Conservation (phyloP, 2,888 invertebrate genomes). For the Cephonodes hylas region DNA sequence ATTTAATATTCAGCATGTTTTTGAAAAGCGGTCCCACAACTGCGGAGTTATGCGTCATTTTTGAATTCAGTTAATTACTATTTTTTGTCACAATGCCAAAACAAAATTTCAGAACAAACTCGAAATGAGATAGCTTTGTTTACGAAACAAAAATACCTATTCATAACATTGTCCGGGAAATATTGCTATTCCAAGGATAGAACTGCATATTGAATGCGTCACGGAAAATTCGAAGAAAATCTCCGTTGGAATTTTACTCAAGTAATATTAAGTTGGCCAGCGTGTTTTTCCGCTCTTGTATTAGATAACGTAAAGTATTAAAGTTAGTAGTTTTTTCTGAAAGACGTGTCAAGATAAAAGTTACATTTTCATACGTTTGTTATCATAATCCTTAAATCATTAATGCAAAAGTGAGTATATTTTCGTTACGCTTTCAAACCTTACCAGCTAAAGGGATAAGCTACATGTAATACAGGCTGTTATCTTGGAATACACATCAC, state of each 20-base stretch:
- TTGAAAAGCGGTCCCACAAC: background rate
- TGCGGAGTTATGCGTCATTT: background rate
- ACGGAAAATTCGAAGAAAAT: background rate
- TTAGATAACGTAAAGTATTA: background rate
- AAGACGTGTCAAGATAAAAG: too few species aligned
- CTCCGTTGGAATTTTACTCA: background rate
- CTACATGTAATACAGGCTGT: too few species aligned
- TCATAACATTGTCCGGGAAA: background rate
- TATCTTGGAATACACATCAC: too few species aligned
- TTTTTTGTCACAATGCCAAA: background rate
- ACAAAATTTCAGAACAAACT: background rate
- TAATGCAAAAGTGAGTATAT: too few species aligned
- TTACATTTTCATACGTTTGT: too few species aligned
- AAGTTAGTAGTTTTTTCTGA: too few species aligned
- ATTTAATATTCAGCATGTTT: background rate
- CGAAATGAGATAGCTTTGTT: background rate
- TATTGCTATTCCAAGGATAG: background rate
- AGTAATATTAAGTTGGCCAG: background rate
- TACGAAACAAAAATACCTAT: background rate
- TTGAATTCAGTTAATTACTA: background rate
- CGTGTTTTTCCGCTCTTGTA: background rate
- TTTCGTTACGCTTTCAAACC: too few species aligned
- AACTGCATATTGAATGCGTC: background rate
- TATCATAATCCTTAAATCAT: too few species aligned
- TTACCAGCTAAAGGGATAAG: too few species aligned